These are phyloP conservation scores for Umimayanthus chanpuru DNA, from an alignment of 92 coral and sea anemone genomes.

Conservation along the genomic window DNA sequence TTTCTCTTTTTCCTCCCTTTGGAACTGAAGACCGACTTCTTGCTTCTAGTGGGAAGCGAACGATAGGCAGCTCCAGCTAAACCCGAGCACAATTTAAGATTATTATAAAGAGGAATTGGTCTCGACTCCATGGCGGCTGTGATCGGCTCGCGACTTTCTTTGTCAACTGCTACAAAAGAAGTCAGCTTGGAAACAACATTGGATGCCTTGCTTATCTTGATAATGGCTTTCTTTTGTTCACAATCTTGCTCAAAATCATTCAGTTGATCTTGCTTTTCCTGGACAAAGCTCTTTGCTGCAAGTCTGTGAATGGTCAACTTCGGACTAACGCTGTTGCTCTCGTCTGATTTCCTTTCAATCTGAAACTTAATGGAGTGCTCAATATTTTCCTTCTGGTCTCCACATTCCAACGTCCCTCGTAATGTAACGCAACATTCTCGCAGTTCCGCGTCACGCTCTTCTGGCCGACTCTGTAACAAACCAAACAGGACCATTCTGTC, in stretches of 20 bases:
- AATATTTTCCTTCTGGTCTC: conserved; percentile 2
- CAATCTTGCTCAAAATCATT: conserved; percentile 6
- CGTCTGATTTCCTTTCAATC: conserved; percentile 16
- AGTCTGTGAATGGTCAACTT: conserved; percentile 60
- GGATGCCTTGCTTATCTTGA: conserved; percentile 71
- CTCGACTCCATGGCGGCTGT: conserved; percentile 53
- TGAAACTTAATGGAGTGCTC: conserved; percentile 46
- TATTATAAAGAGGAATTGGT: conserved; percentile 5
- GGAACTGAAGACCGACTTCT: neutral
- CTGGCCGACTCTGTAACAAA: conserved; percentile 13
- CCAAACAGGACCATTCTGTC: conserved; percentile 61
- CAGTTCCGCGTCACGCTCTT: neutral
- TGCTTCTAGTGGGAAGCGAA: neutral
- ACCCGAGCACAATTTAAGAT: neutral
- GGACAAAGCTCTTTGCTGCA: conserved; percentile 75
- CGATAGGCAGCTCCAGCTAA: neutral
- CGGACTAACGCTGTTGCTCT: neutral
- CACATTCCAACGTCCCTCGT: conserved; percentile 17
- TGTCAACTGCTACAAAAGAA: conserved; percentile 83
- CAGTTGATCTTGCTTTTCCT: conserved; percentile 53
- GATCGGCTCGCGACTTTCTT: conserved; percentile 62
- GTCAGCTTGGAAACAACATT: conserved; percentile 77
- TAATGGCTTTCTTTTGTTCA: conserved; percentile 34
- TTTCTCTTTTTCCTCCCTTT: too few species aligned
- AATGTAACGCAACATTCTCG: conserved; percentile 32